Base-by-base conservation (phyloP, 2,888 invertebrate genomes). In the Synanthedon tipuliformis region DNA sequence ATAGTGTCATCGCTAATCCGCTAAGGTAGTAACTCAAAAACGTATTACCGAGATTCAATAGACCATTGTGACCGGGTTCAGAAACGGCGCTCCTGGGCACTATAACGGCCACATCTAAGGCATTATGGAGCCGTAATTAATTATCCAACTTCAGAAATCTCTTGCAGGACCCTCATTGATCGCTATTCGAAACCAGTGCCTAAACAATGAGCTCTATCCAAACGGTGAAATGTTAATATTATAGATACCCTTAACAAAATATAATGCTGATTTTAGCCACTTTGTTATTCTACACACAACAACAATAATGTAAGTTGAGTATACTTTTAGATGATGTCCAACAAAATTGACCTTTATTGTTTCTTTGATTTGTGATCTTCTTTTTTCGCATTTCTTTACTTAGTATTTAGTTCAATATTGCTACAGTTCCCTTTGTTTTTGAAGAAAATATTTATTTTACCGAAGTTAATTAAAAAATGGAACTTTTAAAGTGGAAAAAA, bases 111-210 rank as follows among this genome's bases (percentile, higher is more conserved):
- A 60, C 61, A 64, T 66, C 61, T 65, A 61, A 64, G 68, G 72
- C 70, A 71, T 75, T 78, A 78, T 71, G 63, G 63, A 60, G 57
- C 62, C 63, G 66, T 78, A 75, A 82, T 81, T 81, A 81, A 82
- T 81, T 80, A 78, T 74, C 69, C 65, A 71, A 77, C 72, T 76
- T 74, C 68, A 67, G 63, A 61, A 68, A 66, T 65, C 67, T 66
- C 63, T 63, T 61, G 58, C 57, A 61, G 58, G 58, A 61, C 58
- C 60, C 61, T 61, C 67, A 66, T 67, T 68, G 71, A 71, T 73
- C 71, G 73, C 63, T 13, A 45, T 45, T 45, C 45, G 13, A n/a
- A 5, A 45, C 45, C n/a, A 45, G 45, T 15, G 15, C 13, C 15
- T n/a, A 10, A n/a, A 45, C 45, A 45, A 45, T 45, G 45, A 45